Percentiles rank a stretch among this genome's conserved stretches.
Conservation (phyloP, 2,797 vertebrate species). For the Catamblyrhynchus diadema region DNA sequence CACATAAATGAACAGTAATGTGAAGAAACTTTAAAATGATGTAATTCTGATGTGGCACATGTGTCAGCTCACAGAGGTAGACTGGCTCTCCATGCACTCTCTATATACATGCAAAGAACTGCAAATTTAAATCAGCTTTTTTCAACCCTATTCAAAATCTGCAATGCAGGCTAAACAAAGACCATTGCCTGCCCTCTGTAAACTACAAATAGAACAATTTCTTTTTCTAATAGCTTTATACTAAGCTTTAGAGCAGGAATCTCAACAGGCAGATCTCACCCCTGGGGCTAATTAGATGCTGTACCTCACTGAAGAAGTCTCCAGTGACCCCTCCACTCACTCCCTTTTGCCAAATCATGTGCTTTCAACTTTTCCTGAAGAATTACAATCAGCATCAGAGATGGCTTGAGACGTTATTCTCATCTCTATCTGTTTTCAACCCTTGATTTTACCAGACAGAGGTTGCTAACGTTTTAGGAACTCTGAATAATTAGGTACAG, state of each 20-base stretch:
- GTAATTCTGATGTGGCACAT: background rate
- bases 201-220: background rate
- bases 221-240: background rate
- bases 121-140: background rate
- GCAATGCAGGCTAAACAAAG: background rate
- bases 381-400: background rate
- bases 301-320: background rate
- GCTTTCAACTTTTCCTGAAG: background rate
- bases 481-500: background rate
- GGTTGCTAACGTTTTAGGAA: background rate
- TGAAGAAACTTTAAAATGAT: background rate
- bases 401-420: background rate
- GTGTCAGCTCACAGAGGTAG: background rate
- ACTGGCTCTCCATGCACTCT: background rate
- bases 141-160: background rate
- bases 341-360: fast-evolving
- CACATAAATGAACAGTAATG: background rate
- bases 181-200: background rate
- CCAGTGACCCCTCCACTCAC: background rate
- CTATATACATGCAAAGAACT: background rate
- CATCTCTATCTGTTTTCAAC: background rate
- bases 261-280: background rate
- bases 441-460: background rate
- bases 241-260: background rate
- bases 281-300: background rate